Conservation (phyloP, 2,888 invertebrate genomes). For the Andrena bucephala region DNA sequence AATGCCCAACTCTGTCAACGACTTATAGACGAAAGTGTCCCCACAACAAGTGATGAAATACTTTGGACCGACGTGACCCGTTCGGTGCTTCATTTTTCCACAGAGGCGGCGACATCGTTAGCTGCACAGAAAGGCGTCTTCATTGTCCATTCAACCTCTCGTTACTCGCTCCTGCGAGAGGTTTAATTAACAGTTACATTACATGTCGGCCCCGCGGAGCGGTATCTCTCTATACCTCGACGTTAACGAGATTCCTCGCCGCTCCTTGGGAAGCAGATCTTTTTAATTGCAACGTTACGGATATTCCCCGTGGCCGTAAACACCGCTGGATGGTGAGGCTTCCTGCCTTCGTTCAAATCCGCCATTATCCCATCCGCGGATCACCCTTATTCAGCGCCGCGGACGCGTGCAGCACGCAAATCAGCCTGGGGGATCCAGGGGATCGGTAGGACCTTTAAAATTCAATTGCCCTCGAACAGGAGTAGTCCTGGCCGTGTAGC, state of each 20-base stretch:
- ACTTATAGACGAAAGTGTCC: no score
- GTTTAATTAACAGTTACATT: constrained; percentile 36
- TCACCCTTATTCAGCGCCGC: neutral
- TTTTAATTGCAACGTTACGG: neutral
- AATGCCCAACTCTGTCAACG: no score
- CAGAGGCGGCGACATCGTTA: constrained; percentile 5
- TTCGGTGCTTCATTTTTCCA: constrained; percentile 12
- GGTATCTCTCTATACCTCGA: neutral
- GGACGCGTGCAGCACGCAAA: constrained; percentile 14
- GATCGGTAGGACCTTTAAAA: constrained; percentile 24
- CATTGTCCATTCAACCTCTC: constrained; percentile 10
- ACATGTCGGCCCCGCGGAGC: constrained; percentile 7
- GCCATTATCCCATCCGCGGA: constrained; percentile 31
- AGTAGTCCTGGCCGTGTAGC: neutral
- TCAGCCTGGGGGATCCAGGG: neutral
- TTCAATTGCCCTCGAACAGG: constrained; percentile 20
- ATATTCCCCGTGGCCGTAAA: neutral
- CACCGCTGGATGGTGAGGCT: neutral
- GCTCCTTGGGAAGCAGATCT: constrained; percentile 11
- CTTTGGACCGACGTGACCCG: no score
- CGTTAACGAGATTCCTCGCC: constrained; percentile 20
- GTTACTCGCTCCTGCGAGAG: neutral
- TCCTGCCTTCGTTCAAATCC: neutral
- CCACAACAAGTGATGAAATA: no score
- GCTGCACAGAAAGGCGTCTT: neutral